Conservation (phyloP, 2,888 invertebrate genomes). For the Microctonus aethiopoides region DNA sequence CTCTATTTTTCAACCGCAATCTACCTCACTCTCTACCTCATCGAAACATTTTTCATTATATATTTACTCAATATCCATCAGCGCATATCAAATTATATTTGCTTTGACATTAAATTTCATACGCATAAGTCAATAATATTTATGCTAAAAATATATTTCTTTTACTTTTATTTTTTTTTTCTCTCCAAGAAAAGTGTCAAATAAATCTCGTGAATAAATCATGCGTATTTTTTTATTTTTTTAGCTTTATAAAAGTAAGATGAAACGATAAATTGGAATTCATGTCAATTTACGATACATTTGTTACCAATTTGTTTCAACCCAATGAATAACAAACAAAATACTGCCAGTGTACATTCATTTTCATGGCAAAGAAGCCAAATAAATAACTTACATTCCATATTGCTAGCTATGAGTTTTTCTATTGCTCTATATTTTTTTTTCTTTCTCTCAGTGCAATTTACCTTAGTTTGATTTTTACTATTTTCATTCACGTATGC, state of each 20-base stretch:
- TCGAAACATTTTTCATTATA: not conserved
- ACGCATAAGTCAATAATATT: not conserved
- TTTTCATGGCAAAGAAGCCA: not conserved
- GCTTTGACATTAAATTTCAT: conserved; percentile 6
- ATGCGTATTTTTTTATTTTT: not conserved
- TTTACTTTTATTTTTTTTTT: too few relatives aligned
- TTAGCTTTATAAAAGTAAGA: not conserved
- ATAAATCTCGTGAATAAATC: not conserved
- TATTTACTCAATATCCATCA: conserved; percentile 18
- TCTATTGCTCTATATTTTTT: not conserved
- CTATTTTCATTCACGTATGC: not conserved
- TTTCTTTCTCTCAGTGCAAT: not conserved
- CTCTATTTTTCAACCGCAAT: not conserved
- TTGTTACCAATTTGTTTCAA: not conserved
- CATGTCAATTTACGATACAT: not conserved
- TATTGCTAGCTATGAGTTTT: not conserved
- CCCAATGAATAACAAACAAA: not conserved
- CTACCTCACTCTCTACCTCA: not conserved
- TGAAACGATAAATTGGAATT: not conserved
- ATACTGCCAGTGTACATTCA: not conserved
- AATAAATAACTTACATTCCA: not conserved
- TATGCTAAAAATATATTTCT: too few relatives aligned
- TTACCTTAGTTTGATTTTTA: not conserved
- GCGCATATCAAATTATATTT: conserved; percentile 28
- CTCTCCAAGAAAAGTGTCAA: not conserved